These are phyloP conservation scores for Parnassius smintheus DNA, from an alignment of 2,888 invertebrate genomes.

Conservation along the genomic window DNA sequence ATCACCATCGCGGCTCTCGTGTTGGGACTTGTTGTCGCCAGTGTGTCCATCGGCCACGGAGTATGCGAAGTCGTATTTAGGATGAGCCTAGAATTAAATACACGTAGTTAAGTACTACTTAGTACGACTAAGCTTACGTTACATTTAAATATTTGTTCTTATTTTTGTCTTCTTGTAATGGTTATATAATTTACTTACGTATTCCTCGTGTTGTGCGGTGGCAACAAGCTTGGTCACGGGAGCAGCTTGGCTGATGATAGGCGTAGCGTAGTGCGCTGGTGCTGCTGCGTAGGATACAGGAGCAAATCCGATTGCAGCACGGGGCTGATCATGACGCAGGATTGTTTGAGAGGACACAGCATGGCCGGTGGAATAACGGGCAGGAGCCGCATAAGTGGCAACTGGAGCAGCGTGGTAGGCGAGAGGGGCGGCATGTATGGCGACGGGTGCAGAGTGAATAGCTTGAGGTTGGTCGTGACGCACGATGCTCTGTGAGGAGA, in stretches of 20 bases:
- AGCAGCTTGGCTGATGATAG: constrained; percentile 40
- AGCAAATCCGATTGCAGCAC: constrained; percentile 42
- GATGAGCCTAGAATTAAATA: constrained; percentile 55
- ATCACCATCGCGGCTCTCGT: constrained; percentile 79
- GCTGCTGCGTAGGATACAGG: constrained; percentile 40
- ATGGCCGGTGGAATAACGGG: constrained; percentile 42
- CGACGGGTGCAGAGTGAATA: constrained; percentile 39
- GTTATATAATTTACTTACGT: neutral
- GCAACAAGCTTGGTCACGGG: constrained; percentile 42
- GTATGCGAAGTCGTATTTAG: constrained; percentile 78
- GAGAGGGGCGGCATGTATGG: constrained; percentile 43
- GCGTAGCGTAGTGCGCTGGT: constrained; percentile 38
- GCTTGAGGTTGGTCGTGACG: constrained; percentile 28
- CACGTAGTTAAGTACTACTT: too few relatives aligned
- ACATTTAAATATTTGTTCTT: too few relatives aligned
- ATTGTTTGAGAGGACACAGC: constrained; percentile 54
- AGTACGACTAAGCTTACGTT: too few relatives aligned
- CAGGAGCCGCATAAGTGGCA: constrained; percentile 37
- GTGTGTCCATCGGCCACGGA: constrained; percentile 79
- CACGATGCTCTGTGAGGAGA: constrained; percentile 6
- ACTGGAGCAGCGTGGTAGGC: constrained; percentile 44
- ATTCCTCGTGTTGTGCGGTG: constrained; percentile 38
- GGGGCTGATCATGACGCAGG: constrained; percentile 47
- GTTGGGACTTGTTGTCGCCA: constrained; percentile 80
- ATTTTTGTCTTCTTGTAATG: neutral